Evolutionary conservation across 2,797 vertebrate species (phyloP), one percentile per base, ranked within the genome.

Genomic region (Pygocentrus nattereri): DNA sequence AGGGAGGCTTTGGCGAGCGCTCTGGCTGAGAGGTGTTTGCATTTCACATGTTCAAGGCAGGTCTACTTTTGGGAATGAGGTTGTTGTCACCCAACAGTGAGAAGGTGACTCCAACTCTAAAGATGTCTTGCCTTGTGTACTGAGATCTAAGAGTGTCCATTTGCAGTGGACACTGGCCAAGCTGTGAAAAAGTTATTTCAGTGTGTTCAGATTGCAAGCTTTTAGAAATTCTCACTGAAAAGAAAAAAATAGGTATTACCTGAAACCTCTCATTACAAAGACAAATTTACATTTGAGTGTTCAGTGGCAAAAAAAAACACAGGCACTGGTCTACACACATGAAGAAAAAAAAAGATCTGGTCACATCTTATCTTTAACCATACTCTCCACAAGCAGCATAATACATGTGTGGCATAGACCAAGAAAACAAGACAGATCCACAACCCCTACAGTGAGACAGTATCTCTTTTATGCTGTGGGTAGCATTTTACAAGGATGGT

Each of bases 21-120:
- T 72, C 21, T 30, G 47, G 54, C 34, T 68, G 21, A 65, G 41
- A 56, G 19, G 21, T 76, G 72, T 87, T 86, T 79, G 81, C 58
- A 84, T 82, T 85, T 87, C 81, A 82, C 87, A 87, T 54, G 50
- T 31, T 74, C 58, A 64, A 77, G n/a, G 80, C 19, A 78, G 76
- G 41, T 82, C 74, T 34, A 69, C 41, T 74, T 83, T 69, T 34
- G 61, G 74, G 69, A 58, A 84, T 78, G 79, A 84, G 73, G 64
- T 82, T 68, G 65, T 25, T 52, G 44, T 85, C 86, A 85, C 78
- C 85, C 83, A 80, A 81, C 80, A 54, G 84, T 69, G 69, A 88
- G 78, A 82, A 56, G 67, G 34, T 82, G 84, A 82, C 76, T 78
- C 69, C 59, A 78, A 74, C 52, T 76, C 68, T 58, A 62, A 80